phyloP scores from a whole-genome alignment of 2,797 vertebrate species.

The Gymnocypris eckloni region DNA sequence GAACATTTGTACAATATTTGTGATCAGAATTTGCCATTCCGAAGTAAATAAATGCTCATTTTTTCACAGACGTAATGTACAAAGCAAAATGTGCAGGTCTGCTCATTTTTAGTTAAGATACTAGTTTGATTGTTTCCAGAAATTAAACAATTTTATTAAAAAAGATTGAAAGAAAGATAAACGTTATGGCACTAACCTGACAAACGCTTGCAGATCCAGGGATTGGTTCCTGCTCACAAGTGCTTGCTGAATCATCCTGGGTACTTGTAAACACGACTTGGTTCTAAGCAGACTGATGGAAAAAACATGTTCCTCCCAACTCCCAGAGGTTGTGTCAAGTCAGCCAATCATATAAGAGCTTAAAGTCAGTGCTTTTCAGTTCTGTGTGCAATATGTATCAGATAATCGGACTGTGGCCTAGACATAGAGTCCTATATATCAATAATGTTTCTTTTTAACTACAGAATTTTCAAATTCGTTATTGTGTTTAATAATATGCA shows the following conservation, averaged over 20 bases:
- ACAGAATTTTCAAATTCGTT: neutral
- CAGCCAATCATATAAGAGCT: neutral
- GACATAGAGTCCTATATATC: neutral
- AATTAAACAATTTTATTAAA: neutral
- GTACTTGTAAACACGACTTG: neutral
- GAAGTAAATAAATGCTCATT: neutral
- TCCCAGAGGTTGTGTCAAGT: conserved; percentile 5
- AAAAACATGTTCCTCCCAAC: conserved; percentile 4
- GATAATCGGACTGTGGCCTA: neutral
- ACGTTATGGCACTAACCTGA: neutral
- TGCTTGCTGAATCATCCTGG: neutral
- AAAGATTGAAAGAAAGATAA: neutral
- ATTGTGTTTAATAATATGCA: neutral
- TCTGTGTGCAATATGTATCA: neutral
- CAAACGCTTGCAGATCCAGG: neutral
- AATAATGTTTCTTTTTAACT: neutral
- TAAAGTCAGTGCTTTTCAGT: neutral
- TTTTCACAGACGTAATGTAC: neutral
- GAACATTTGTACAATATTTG: neutral
- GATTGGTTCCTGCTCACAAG: neutral
- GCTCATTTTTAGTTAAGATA: too few species aligned
- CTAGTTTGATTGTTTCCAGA: neutral
- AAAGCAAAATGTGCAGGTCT: neutral
- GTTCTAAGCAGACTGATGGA: neutral
- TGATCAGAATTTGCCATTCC: neutral